A percentile compares a stretch with the other conserved stretches of the same genome.
Conservation (phyloP, 2,888 invertebrate species). For the Lepidochrysops patricia region DNA sequence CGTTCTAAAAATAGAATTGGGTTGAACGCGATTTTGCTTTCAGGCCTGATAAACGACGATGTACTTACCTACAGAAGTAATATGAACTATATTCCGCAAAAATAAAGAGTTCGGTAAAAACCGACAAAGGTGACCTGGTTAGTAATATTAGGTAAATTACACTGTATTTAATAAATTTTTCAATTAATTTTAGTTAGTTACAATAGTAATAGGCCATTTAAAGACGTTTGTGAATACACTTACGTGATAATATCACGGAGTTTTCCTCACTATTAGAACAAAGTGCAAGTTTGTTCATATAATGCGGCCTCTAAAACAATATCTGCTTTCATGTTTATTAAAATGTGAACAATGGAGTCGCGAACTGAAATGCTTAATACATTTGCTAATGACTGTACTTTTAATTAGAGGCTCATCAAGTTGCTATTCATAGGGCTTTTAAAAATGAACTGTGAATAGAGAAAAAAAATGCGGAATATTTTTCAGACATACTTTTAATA, state of each 20-base stretch:
- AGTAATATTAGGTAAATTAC: too few species aligned
- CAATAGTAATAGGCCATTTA: too few species aligned
- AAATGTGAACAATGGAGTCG: slow-evolving; percentile 10
- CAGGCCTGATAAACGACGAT: neutral
- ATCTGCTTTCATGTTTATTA: slow-evolving; percentile 10
- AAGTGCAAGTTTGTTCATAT: neutral
- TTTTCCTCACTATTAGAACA: neutral
- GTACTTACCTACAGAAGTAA: neutral
- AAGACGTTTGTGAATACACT: too few species aligned
- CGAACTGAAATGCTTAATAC: slow-evolving; percentile 15
- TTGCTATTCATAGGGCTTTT: slow-evolving; percentile 13
- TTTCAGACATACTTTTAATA: neutral
- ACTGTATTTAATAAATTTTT: too few species aligned
- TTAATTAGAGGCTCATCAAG: slow-evolving; percentile 17
- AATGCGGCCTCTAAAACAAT: slow-evolving; percentile 6
- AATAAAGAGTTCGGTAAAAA: too few species aligned
- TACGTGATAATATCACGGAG: neutral
- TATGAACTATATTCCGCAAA: neutral
- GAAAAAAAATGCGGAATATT: neutral
- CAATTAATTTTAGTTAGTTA: too few species aligned
- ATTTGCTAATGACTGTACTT: slow-evolving; percentile 15
- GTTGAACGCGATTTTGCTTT: neutral
- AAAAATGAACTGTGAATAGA: slow-evolving; percentile 6
- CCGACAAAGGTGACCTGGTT: too few species aligned
- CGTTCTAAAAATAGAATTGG: neutral